Evolutionary conservation across 2,888 invertebrate species (phyloP).

Genomic region (Strigamia crassipes): DNA sequence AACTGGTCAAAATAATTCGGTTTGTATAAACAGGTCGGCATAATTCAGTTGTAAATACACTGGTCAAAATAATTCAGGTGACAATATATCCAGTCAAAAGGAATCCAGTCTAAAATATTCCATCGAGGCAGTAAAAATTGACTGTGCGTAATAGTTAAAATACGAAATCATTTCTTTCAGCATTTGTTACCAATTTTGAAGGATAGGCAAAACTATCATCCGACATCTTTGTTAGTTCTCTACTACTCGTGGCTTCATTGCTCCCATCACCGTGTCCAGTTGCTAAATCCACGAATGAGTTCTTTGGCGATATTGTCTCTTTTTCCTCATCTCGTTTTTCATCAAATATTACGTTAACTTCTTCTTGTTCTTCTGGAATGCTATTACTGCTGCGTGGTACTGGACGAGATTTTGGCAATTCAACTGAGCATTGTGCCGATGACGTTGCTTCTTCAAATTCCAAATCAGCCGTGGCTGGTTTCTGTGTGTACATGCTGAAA

Average conservation of each 20-base stretch:
- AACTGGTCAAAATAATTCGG: no score
- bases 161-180: no score
- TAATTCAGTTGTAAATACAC: no score
- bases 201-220: not conserved
- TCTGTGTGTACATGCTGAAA: conserved; percentile 67
- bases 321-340: conserved; percentile 42
- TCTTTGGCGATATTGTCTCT: conserved; percentile 8
- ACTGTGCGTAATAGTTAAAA: no score
- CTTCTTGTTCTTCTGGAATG: conserved; percentile 46
- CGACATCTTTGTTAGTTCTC: no score
- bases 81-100: no score
- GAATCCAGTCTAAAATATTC: no score
- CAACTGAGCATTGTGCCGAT: not conserved
- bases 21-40: no score
- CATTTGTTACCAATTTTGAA: not conserved
- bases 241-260: not conserved
- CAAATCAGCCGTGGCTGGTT: conserved; percentile 73
- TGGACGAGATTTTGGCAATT: not conserved
- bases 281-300: not conserved
- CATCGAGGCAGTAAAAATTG: no score
- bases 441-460: not conserved
- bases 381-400: conserved; percentile 20
- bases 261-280: not conserved
- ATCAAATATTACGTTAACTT: not conserved
- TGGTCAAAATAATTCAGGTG: no score